phyloP scores from a whole-genome alignment of 2,113 vertebrate species.

The Nymphicus hollandicus region DNA sequence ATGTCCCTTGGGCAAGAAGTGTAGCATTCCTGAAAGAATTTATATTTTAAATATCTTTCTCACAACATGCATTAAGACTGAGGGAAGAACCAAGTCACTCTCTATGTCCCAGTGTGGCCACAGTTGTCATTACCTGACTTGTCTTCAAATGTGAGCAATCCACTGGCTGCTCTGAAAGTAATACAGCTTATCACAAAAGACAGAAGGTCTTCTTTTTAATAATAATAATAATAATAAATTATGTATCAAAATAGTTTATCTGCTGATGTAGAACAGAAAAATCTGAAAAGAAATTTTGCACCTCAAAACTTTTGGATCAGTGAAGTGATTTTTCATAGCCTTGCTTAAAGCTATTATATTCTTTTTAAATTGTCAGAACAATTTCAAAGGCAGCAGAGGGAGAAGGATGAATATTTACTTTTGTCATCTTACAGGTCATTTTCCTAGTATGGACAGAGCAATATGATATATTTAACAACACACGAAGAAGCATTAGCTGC shows the following conservation, averaged over 20 bases:
- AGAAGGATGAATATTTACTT: background rate
- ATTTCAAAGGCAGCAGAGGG: background rate
- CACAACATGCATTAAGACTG: background rate
- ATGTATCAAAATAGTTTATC: background rate
- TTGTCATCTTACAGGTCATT: background rate
- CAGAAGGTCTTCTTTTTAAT: background rate
- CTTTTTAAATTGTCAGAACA: background rate
- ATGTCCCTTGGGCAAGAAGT: background rate
- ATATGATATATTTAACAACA: background rate
- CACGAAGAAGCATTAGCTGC: background rate
- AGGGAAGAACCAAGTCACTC: background rate
- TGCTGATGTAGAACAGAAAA: background rate
- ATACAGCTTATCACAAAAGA: background rate
- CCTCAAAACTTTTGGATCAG: background rate
- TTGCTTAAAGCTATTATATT: background rate
- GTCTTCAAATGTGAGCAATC: background rate
- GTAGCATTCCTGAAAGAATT: background rate
- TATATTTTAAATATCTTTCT: background rate
- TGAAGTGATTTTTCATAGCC: background rate
- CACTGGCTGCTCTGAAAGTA: background rate
- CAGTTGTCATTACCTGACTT: background rate
- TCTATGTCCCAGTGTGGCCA: background rate
- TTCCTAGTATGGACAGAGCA: background rate
- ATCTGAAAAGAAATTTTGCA: background rate
- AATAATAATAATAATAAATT: background rate